Conservation (phyloP, 2,888 invertebrate species). For the Argyresthia goedartella region DNA sequence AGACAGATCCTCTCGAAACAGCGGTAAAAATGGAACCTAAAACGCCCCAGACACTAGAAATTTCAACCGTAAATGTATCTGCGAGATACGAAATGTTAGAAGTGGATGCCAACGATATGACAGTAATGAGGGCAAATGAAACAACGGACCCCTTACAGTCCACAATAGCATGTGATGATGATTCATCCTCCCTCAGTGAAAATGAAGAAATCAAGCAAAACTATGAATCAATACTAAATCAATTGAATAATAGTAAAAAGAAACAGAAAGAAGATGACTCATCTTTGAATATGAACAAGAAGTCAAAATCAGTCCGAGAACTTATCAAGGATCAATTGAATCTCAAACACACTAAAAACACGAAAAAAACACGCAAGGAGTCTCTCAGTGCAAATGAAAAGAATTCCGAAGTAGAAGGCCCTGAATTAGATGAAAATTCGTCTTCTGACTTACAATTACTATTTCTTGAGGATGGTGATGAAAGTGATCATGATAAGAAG, state of each 20-base stretch:
- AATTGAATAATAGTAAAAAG: constrained; percentile 31
- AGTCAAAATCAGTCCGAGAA: constrained; percentile 27
- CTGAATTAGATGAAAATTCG: neutral
- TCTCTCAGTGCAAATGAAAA: constrained; percentile 9
- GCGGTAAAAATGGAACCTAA: constrained; percentile 40
- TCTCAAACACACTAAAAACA: constrained; percentile 34
- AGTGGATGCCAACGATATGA: constrained; percentile 29
- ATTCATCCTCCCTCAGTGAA: constrained; percentile 28
- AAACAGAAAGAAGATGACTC: constrained; percentile 27
- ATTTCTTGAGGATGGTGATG: constrained; percentile 50
- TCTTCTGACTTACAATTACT: constrained; percentile 46
- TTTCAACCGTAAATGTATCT: constrained; percentile 32
- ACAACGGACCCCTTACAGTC: constrained; percentile 39
- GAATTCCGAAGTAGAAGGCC: neutral
- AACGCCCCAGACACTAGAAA: constrained; percentile 37
- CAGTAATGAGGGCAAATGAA: constrained; percentile 28
- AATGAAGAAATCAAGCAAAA: constrained; percentile 46
- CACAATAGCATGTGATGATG: constrained; percentile 17
- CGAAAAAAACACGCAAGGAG: constrained; percentile 4
- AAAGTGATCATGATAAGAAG: constrained; percentile 20
- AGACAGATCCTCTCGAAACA: constrained; percentile 28
- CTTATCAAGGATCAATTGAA: constrained; percentile 47
- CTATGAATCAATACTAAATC: constrained; percentile 42
- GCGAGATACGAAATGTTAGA: constrained; percentile 30
- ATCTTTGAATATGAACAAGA: constrained; percentile 41